These are phyloP conservation scores for Aleadryas rufinucha DNA, from an alignment of 2,113 vertebrate genomes.

Conservation along the genomic window DNA sequence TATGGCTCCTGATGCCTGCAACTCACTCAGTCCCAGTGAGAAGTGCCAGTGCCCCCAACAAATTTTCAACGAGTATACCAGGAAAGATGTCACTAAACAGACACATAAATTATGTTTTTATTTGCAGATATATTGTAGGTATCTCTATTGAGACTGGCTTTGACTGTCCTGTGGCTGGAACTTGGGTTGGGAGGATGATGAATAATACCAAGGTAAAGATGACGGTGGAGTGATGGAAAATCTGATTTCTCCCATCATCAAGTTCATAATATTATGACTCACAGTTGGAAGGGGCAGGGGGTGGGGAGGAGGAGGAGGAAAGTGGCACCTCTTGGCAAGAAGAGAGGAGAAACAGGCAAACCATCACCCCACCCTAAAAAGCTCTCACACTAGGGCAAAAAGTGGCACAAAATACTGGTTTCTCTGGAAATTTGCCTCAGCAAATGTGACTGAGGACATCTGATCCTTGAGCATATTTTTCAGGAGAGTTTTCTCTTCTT, in stretches of 20 bases:
- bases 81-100: neutral
- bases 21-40: neutral
- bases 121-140: neutral
- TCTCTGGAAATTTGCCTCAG: neutral
- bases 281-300: neutral
- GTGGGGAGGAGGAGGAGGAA: neutral
- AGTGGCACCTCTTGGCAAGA: slow-evolving; percentile 17
- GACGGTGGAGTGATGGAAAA: slow-evolving; percentile 30
- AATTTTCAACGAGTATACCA: neutral
- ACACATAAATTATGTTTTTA: neutral
- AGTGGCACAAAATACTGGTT: neutral
- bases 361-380: neutral
- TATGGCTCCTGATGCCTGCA: neutral
- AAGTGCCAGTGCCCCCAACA: neutral
- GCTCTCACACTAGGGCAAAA: neutral
- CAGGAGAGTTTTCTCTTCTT: neutral
- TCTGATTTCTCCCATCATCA: slow-evolving; percentile 15
- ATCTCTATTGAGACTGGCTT: neutral
- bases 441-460: neutral
- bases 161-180: neutral
- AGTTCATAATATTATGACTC: slow-evolving; percentile 20
- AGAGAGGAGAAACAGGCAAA: neutral
- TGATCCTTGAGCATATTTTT: neutral
- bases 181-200: neutral
- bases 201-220: slow-evolving; percentile 39